These are phyloP conservation scores for Pseudococcus viburni DNA, from an alignment of 2,888 invertebrate species.

Conservation along the genomic window DNA sequence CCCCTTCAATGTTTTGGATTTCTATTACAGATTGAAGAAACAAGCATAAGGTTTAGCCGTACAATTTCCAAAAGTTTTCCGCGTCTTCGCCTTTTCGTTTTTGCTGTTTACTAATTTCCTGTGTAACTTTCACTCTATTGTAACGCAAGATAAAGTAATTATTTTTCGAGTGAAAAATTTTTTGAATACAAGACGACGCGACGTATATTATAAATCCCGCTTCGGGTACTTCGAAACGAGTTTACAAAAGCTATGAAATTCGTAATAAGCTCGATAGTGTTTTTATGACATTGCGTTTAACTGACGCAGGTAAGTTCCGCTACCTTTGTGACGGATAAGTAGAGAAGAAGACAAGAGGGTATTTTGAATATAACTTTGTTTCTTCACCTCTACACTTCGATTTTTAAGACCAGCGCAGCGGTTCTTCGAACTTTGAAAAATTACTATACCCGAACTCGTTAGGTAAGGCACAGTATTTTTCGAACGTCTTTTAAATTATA, in stretches of 20 bases:
- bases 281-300: neutral
- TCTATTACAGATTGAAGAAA: constrained; percentile 11
- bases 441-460: neutral
- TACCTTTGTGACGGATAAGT: neutral
- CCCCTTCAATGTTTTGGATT: neutral
- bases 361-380: neutral
- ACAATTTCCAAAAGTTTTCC: constrained; percentile 23
- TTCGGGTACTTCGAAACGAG: constrained; percentile 4
- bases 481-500: neutral
- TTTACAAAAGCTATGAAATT: constrained; percentile 24
- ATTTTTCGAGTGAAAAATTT: neutral
- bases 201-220: neutral
- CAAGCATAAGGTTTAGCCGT: neutral
- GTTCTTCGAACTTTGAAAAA: neutral
- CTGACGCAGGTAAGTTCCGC: neutral
- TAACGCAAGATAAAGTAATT: constrained; percentile 4
- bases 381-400: neutral
- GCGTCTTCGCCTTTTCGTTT: constrained; percentile 20
- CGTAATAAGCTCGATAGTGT: constrained; percentile 10
- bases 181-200: neutral
- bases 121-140: constrained; percentile 16
- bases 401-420: neutral
- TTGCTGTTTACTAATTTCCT: constrained; percentile 18
- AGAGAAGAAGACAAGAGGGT: neutral
- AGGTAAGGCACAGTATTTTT: neutral